Percentiles rank a stretch among this genome's conserved stretches.
Evolutionary conservation across 2,797 vertebrate species (phyloP).

Genomic region (Monodelphis domestica): DNA sequence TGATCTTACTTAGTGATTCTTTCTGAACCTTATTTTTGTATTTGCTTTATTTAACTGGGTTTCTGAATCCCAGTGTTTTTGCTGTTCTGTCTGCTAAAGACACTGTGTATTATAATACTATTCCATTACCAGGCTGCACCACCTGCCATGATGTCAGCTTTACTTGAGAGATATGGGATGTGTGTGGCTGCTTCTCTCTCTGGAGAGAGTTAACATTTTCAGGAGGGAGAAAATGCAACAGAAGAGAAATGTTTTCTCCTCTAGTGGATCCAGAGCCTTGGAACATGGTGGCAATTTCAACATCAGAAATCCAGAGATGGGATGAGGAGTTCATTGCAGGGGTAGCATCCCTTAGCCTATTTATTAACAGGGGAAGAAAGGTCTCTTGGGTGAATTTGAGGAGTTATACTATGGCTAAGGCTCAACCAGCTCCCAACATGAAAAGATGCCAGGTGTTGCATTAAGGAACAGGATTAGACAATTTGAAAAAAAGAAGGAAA

Average conservation of each 20-base stretch:
- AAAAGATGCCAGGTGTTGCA: not conserved
- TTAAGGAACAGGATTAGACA: not conserved
- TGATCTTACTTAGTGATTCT: not conserved
- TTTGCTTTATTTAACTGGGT: conserved; percentile 24
- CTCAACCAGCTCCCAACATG: not conserved
- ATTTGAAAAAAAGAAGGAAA: conserved; percentile 4
- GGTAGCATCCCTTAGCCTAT: not conserved
- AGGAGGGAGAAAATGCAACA: not conserved
- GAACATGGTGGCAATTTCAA: not conserved
- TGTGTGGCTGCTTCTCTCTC: not conserved
- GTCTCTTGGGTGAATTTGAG: not conserved
- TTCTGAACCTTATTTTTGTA: conserved; percentile 6
- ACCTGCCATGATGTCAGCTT: conserved; percentile 15
- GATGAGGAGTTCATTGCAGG: not conserved
- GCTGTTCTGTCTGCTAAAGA: not conserved
- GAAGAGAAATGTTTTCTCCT: not conserved
- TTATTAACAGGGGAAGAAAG: not conserved
- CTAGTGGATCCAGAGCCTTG: not conserved
- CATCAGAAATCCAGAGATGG: not conserved
- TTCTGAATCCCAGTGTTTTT: not conserved
- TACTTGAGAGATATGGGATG: not conserved
- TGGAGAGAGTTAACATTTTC: not conserved
- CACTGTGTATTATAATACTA: conserved; percentile 11
- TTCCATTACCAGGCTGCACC: not conserved
- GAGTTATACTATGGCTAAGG: not conserved